Evolutionary conservation across 30 jellyfish, hydroid and myxozoan genomes (phyloP).

Genomic region (Rhopilema esculentum): DNA sequence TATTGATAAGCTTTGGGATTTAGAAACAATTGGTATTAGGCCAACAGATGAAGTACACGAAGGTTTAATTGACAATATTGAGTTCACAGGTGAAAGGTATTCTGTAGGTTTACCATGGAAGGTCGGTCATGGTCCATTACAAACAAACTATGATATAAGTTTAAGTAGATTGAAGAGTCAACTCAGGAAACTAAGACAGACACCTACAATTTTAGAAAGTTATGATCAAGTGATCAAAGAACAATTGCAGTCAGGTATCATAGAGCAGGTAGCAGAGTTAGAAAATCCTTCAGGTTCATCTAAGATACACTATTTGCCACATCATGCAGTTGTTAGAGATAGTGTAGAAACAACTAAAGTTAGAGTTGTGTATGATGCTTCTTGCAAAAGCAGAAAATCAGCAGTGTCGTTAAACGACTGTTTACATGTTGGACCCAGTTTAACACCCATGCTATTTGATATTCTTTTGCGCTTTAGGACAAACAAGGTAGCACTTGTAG

Average conservation of each 20-base stretch:
- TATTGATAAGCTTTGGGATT: slow-evolving; percentile 32
- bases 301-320: slow-evolving; percentile 27
- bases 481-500: slow-evolving; percentile 31
- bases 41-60: slow-evolving; percentile 17
- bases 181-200: slow-evolving; percentile 14
- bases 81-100: slow-evolving; percentile 29
- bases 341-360: slow-evolving; percentile 35
- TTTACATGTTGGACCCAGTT: slow-evolving; percentile 39
- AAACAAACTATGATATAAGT: not conserved
- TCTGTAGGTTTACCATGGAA: slow-evolving; percentile 35
- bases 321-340: slow-evolving; percentile 35
- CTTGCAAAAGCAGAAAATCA: slow-evolving; percentile 15
- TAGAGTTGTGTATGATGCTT: slow-evolving; percentile 34
- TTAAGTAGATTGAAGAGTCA: slow-evolving; percentile 9
- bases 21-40: slow-evolving; percentile 17
- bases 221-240: slow-evolving; percentile 8
- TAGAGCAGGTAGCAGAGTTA: slow-evolving; percentile 30
- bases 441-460: slow-evolving; percentile 43
- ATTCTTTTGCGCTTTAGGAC: slow-evolving; percentile 32
- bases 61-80: slow-evolving; percentile 16
- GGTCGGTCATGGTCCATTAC: slow-evolving; percentile 37
- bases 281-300: slow-evolving; percentile 24
- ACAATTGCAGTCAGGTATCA: slow-evolving; percentile 19
- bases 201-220: slow-evolving; percentile 17
- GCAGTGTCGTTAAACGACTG: slow-evolving; percentile 37